These are phyloP conservation scores for Falco naumanni DNA, from an alignment of 2,797 vertebrate genomes.

Conservation along the genomic window DNA sequence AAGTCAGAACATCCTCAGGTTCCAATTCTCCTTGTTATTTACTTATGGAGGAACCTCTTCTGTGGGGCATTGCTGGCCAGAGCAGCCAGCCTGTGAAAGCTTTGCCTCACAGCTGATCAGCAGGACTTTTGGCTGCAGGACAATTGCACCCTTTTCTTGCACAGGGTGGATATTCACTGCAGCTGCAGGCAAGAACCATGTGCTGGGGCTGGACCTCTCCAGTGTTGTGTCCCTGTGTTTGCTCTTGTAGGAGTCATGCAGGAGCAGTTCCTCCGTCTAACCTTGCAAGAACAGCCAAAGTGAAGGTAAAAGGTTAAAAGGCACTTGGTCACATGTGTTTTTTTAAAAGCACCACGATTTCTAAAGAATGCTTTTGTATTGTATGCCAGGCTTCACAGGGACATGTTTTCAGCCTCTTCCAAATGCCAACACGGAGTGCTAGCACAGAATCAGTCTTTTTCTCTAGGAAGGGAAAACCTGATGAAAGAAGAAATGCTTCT, in stretches of 20 bases:
- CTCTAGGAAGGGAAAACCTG: background rate
- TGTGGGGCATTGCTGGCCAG: background rate
- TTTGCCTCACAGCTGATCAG: background rate
- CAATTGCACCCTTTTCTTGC: background rate
- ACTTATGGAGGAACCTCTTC: background rate
- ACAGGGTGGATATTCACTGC: background rate
- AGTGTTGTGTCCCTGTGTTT: background rate
- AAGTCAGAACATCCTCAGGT: background rate
- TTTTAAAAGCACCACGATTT: background rate
- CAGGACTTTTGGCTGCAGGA: background rate
- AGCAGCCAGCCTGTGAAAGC: background rate
- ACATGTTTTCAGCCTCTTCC: background rate
- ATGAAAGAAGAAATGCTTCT: background rate
- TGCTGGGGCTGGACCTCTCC: background rate
- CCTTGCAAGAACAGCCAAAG: background rate
- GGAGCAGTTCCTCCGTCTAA: background rate
- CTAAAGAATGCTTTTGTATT: background rate
- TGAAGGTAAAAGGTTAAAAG: background rate
- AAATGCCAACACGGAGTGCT: background rate
- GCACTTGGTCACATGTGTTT: background rate
- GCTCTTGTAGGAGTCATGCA: background rate
- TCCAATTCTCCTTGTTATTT: background rate
- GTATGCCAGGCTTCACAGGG: background rate
- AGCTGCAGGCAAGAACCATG: background rate
- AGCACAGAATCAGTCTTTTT: background rate